Percentiles rank a stretch among this genome's conserved stretches.
phyloP scores from a whole-genome alignment of 2,888 invertebrate species.

The Apantesis nais region DNA sequence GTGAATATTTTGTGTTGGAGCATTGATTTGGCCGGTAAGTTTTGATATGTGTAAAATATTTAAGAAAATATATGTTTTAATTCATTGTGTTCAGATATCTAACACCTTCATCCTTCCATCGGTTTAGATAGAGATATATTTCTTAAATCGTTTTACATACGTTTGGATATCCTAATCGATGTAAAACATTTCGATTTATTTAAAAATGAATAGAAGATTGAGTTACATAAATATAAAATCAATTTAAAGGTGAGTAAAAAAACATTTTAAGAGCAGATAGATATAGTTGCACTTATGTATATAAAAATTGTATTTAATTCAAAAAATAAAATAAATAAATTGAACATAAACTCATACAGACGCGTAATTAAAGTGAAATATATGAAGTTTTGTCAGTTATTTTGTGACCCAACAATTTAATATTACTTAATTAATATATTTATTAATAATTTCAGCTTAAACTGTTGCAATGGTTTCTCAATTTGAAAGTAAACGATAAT shows the following conservation, averaged over 20 bases:
- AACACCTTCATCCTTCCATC: too few species aligned
- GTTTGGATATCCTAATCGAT: background rate
- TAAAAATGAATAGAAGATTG: background rate
- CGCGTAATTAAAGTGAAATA: background rate
- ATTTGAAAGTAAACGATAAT: background rate
- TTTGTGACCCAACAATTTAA: background rate
- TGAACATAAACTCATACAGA: background rate
- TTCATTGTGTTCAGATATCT: background rate
- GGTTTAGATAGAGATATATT: too few species aligned
- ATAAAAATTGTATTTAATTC: background rate
- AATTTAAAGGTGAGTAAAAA: background rate
- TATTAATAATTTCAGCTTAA: background rate
- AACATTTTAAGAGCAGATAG: too few species aligned
- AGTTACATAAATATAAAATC: background rate
- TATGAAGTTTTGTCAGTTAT: background rate
- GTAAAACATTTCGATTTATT: background rate
- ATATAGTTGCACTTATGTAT: background rate
- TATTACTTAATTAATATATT: background rate
- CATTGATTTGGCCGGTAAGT: slow-evolving; percentile 60
- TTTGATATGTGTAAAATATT: slow-evolving; percentile 13
- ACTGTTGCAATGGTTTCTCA: background rate
- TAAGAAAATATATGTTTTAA: background rate
- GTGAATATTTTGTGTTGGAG: slow-evolving; percentile 65
- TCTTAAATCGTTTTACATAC: too few species aligned
- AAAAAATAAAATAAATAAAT: background rate